Evolutionary conservation across 2,113 vertebrate genomes (phyloP), one percentile per base, ranked within the genome.

Genomic region (Sterrhoptilus dennistouni): DNA sequence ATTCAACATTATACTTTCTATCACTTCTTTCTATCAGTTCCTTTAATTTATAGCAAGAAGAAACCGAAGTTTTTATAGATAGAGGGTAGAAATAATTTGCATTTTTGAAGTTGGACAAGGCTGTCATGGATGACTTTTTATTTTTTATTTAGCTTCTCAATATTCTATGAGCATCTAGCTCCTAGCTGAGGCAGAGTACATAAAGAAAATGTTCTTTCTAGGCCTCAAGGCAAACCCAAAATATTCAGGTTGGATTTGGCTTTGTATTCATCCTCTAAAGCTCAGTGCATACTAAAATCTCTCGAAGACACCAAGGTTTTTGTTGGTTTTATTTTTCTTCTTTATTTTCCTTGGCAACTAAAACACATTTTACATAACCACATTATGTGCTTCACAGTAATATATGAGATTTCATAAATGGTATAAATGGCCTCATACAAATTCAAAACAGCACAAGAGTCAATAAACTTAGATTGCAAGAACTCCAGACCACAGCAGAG

Each of bases 351-450:
- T 96, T 96, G 85, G 93, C 85, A 90, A 75, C 85, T 77, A 81
- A 92, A 94, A 1, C 38, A 81, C 71, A 64, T 90, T 96, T 95
- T 95, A 89, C 76, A 91, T 94, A 97, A 96, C 93, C 87, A 79
- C 69, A 88, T 97, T 96, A 95, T 96, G 85, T 89, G 88, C 90
- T 94, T 95, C 95, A 92, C 64, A 75, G 90, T 93, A 94, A 94
- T 92, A 89, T 92, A 96, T 95, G 94, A 95, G 83, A 96, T 83
- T 96, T 96, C 90, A 96, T 94, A 96, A 94, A 96, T 95, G 44
- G 84, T 93, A 96, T 94, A 90, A 96, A 97, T 95, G 92, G 85
- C 79, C 92, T 93, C 96, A 95, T 94, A 93, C 95, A 96, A 96
- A 96, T 96, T 97, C 93, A 94, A 96, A 96, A 93, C 95, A 96